Evolutionary conservation across 23 tunicate species (phyloP).

Genomic region (Ascidia mentula): DNA sequence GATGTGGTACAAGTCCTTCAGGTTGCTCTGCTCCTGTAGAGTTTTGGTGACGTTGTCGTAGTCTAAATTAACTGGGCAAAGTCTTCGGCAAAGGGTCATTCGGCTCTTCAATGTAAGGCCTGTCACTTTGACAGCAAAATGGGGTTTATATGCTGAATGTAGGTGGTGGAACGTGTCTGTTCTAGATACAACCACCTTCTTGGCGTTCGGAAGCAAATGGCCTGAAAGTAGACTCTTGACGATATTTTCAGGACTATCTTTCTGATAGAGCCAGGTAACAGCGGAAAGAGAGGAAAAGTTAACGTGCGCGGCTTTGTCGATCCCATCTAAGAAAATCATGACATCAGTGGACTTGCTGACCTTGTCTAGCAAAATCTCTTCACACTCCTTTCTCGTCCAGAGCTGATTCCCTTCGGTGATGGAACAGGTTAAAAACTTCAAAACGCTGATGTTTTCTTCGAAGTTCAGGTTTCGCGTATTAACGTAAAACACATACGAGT

Average conservation of each 20-base stretch:
- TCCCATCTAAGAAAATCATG: not conserved
- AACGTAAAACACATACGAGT: not conserved
- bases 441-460: not conserved
- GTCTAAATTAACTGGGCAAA: not conserved
- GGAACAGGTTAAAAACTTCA: not conserved
- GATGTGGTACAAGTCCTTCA: not conserved
- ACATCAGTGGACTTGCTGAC: not conserved
- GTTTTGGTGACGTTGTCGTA: not conserved
- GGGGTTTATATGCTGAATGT: not conserved
- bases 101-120: not conserved
- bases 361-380: not conserved
- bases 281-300: not conserved
- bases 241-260: not conserved
- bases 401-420: not conserved
- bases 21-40: not conserved
- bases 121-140: not conserved
- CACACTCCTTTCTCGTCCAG: slow-evolving; percentile 9
- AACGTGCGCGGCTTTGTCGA: not conserved
- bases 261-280: not conserved
- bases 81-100: not conserved
- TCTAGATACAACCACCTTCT: not conserved
- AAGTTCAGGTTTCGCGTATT: not conserved
- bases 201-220: not conserved
- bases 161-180: not conserved
- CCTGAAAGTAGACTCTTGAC: not conserved